Percentiles rank a stretch among this genome's conserved stretches.
Evolutionary conservation across 2,888 invertebrate species (phyloP).

Genomic region (Cecidostiba fungosa): DNA sequence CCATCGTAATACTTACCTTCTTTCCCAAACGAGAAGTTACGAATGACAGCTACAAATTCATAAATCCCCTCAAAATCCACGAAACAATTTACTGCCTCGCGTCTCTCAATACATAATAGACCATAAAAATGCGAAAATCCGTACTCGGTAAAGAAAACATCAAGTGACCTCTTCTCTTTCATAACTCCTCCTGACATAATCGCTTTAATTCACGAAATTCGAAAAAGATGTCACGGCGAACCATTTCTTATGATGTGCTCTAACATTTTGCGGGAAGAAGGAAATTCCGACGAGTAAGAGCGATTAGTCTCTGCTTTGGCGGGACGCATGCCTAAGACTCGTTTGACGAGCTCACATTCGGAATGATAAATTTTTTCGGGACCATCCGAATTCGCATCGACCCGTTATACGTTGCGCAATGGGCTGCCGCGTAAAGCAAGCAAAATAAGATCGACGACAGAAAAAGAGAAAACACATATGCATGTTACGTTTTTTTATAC

Average conservation of each 20-base stretch:
- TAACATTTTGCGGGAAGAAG: conserved; percentile 15
- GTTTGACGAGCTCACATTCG: conserved; percentile 18
- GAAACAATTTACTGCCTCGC: not conserved
- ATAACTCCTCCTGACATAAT: conserved; percentile 45
- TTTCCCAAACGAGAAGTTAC: not conserved
- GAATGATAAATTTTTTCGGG: conserved; percentile 25
- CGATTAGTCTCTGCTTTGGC: conserved; percentile 25
- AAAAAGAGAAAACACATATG: conserved; percentile 29
- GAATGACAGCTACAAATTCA: not conserved
- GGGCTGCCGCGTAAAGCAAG: not conserved
- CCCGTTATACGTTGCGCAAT: conserved; percentile 34
- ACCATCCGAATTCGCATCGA: conserved; percentile 44
- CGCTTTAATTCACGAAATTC: not conserved
- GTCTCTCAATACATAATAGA: conserved; percentile 30
- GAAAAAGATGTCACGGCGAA: conserved; percentile 43
- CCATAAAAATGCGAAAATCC: conserved; percentile 33
- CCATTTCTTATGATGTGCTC: not conserved
- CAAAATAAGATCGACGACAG: conserved; percentile 9
- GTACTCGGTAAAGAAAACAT: conserved; percentile 1
- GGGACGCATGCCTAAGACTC: conserved; percentile 6
- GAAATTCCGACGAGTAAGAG: conserved; percentile 17
- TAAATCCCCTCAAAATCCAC: conserved; percentile 4
- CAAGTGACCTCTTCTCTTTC: conserved; percentile 36
- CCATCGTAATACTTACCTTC: conserved; percentile 5
- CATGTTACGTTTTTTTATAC: not conserved